Conservation (phyloP, 2,888 invertebrate genomes). For the Spisula solida region DNA sequence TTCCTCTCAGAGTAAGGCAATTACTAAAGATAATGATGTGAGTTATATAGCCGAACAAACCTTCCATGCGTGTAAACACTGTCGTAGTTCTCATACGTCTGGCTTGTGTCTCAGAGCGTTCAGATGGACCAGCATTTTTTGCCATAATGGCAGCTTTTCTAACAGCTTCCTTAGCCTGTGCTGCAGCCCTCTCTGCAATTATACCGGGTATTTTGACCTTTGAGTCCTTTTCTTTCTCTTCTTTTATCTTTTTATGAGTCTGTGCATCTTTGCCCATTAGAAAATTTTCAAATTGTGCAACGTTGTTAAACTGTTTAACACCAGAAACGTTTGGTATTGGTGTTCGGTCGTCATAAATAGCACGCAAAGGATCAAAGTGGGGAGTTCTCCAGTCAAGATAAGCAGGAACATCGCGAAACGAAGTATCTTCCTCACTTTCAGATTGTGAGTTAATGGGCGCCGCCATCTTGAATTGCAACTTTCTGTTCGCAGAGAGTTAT, state of each 20-base stretch:
- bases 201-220: constrained; percentile 49
- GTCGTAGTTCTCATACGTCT: constrained; percentile 58
- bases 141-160: constrained; percentile 65
- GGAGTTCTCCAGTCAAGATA: constrained; percentile 76
- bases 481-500: too few relatives aligned
- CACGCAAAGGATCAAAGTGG: constrained; percentile 77
- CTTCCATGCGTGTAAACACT: constrained; percentile 78
- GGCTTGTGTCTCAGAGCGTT: constrained; percentile 52
- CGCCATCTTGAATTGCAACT: constrained; percentile 74
- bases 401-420: constrained; percentile 42
- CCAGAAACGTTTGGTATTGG: constrained; percentile 71
- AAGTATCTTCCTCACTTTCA: constrained; percentile 34
- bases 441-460: constrained; percentile 60
- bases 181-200: constrained; percentile 61
- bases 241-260: constrained; percentile 46
- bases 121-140: constrained; percentile 55
- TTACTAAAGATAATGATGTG: too few relatives aligned
- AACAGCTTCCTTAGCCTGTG: constrained; percentile 66
- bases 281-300: constrained; percentile 78
- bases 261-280: constrained; percentile 66
- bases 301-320: constrained; percentile 76
- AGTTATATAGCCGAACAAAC: constrained; percentile 56
- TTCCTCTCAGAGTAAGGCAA: too few relatives aligned
- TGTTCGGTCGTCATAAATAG: constrained; percentile 73
- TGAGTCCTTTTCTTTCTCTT: constrained; percentile 18